phyloP scores from a whole-genome alignment of 2,113 vertebrate genomes.

The Ophthalmolycus amberensis region DNA sequence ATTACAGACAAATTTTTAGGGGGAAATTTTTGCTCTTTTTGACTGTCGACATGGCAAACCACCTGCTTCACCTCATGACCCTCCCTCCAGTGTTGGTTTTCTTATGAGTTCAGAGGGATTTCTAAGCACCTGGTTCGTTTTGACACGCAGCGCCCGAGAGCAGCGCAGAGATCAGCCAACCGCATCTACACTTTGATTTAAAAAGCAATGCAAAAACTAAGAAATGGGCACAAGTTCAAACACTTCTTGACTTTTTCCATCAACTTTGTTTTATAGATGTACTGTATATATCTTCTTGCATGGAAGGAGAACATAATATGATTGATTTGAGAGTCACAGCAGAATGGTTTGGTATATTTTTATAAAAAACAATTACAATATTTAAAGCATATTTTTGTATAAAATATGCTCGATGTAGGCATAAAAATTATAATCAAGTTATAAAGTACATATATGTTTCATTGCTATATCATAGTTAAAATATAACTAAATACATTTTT shows the following conservation, averaged over 20 bases:
- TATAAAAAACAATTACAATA: background rate
- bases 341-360: constrained; percentile 5
- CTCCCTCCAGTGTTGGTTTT: constrained; percentile 49
- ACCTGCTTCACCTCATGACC: constrained; percentile 11
- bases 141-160: constrained; percentile 32
- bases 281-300: constrained; percentile 16
- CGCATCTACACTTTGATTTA: constrained; percentile 44
- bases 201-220: constrained; percentile 33
- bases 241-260: constrained; percentile 40
- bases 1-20: background rate
- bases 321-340: constrained; percentile 30
- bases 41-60: background rate
- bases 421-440: constrained; percentile 16
- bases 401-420: constrained; percentile 17
- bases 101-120: constrained; percentile 28
- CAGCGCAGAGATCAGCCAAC: background rate
- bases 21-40: background rate
- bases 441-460: constrained; percentile 1
- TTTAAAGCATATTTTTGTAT: constrained; percentile 3
- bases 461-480: constrained; percentile 28
- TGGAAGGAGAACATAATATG: constrained; percentile 27
- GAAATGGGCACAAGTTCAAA: constrained; percentile 52
- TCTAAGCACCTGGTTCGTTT: constrained; percentile 44
- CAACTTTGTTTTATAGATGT: constrained; percentile 37
- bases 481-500: constrained; percentile 52